Evolutionary conservation across 2,888 invertebrate genomes (phyloP).

Genomic region (Axea sp.): DNA sequence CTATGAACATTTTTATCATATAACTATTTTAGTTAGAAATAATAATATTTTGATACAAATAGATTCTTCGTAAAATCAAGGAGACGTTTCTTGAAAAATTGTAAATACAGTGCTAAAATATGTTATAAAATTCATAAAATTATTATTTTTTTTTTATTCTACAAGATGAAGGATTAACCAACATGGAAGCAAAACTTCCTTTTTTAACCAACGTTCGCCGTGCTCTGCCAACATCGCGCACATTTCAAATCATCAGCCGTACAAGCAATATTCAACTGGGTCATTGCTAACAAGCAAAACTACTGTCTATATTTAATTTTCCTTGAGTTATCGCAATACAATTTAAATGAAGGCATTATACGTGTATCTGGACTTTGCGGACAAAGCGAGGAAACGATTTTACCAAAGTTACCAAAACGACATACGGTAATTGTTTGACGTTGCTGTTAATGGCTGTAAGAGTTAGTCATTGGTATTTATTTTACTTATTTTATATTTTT

Average conservation of each 20-base stretch:
- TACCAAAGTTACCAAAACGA: slow-evolving; percentile 45
- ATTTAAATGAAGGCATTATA: slow-evolving; percentile 61
- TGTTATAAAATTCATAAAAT: no score
- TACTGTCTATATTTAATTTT: slow-evolving; percentile 67
- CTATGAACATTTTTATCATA: no score
- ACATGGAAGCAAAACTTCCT: slow-evolving; percentile 33
- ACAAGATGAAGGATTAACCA: slow-evolving; percentile 42
- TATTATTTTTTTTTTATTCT: no score
- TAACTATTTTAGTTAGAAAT: no score
- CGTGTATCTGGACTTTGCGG: slow-evolving; percentile 56
- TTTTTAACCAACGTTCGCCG: slow-evolving; percentile 39
- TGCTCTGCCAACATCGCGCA: slow-evolving; percentile 56
- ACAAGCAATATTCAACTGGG: slow-evolving; percentile 71
- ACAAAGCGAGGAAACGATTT: slow-evolving; percentile 50
- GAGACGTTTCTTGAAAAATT: no score
- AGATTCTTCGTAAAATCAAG: no score
- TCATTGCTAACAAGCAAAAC: slow-evolving; percentile 75
- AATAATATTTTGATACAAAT: no score
- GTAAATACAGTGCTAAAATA: no score
- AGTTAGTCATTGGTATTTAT: background rate
- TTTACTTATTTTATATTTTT: no score
- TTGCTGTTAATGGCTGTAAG: slow-evolving; percentile 10
- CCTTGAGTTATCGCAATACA: slow-evolving; percentile 63
- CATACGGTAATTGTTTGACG: slow-evolving; percentile 25
- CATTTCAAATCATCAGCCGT: slow-evolving; percentile 68